Conservation (phyloP, 2,113 vertebrate species). For the Python bivittatus region DNA sequence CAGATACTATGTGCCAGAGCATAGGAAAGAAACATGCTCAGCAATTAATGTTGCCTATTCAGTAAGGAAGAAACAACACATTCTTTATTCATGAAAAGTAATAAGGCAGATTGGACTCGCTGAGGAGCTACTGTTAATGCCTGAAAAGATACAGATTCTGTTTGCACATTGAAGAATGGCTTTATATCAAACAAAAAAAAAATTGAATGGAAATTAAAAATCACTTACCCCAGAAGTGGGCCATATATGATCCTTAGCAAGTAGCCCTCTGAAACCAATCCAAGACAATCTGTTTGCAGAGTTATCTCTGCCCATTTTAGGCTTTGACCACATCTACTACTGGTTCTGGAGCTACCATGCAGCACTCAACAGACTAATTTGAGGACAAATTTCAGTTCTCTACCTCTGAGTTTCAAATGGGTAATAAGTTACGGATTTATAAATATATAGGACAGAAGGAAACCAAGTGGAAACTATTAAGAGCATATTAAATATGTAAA, state of each 20-base stretch:
- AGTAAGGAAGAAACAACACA: not conserved
- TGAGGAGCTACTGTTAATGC: not conserved
- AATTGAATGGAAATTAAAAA: not conserved
- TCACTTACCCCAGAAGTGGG: not conserved
- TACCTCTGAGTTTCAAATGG: not conserved
- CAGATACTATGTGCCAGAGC: not conserved
- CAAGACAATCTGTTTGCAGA: not conserved
- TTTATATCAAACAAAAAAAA: not conserved
- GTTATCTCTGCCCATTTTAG: not conserved
- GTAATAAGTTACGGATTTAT: not conserved
- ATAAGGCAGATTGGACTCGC: not conserved
- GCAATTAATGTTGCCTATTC: not conserved
- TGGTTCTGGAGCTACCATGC: not conserved
- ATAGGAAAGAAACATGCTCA: not conserved
- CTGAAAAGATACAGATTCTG: not conserved
- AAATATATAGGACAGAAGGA: not conserved
- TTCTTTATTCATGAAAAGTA: not conserved
- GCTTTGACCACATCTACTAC: not conserved
- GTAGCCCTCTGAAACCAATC: not conserved
- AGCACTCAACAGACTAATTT: not conserved
- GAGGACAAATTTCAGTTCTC: not conserved
- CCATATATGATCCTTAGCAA: not conserved
- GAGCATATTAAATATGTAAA: slow-evolving; percentile 6
- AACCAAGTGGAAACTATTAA: not conserved
- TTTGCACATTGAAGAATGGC: not conserved